Evolutionary conservation across 2,888 invertebrate genomes (phyloP).

Genomic region (Corythucha ciliata): DNA sequence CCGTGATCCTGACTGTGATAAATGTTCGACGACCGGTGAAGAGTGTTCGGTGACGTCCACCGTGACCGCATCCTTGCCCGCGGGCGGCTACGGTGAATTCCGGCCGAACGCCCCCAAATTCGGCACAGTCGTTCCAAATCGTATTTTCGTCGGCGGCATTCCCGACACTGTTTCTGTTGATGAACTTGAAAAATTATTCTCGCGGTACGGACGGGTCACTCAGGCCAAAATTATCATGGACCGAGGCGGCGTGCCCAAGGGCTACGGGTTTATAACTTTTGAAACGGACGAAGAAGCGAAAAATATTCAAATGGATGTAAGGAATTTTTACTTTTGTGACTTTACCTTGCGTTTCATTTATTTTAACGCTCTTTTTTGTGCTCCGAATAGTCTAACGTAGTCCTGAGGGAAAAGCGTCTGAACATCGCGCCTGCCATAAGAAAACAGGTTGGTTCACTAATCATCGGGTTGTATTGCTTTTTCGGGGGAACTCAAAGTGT

Average conservation of each 20-base stretch:
- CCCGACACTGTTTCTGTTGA: constrained; percentile 86
- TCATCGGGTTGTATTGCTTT: too few relatives aligned
- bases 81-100: too few relatives aligned
- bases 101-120: constrained; percentile 49
- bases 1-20: too few relatives aligned
- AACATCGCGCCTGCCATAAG: constrained; percentile 81
- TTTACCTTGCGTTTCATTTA: neutral
- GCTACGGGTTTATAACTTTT: constrained; percentile 80
- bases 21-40: too few relatives aligned
- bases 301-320: constrained; percentile 59
- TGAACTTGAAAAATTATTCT: constrained; percentile 84
- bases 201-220: constrained; percentile 78
- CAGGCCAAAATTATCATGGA: constrained; percentile 92
- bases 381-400: constrained; percentile 39
- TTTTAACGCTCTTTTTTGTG: neutral
- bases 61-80: too few relatives aligned
- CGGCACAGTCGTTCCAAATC: constrained; percentile 68
- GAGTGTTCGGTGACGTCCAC: too few relatives aligned
- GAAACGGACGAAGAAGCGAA: constrained; percentile 80
- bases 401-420: constrained; percentile 67
- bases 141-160: constrained; percentile 95
- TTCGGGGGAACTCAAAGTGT: too few relatives aligned
- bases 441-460: constrained; percentile 53
- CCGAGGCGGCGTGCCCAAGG: constrained; percentile 88
- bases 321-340: constrained; percentile 35